Percentiles rank a stretch among this genome's conserved stretches.
Evolutionary conservation across 1,140 invertebrate species (phyloP).

Genomic region (Araneus ventricosus): DNA sequence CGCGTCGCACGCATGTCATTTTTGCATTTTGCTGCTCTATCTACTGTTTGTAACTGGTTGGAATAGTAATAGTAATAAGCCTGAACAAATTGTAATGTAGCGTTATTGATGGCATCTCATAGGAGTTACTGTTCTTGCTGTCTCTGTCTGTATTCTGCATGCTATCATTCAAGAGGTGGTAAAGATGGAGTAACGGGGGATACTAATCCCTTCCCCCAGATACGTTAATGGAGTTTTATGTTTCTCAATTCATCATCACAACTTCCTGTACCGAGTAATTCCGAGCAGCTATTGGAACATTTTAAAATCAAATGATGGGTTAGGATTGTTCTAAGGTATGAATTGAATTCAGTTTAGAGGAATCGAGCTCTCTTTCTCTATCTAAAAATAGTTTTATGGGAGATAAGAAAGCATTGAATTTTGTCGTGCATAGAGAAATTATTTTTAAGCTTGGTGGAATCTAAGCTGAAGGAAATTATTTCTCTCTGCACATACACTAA

Average conservation of each 20-base stretch:
- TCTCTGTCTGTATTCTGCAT: neutral
- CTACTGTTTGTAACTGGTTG: neutral
- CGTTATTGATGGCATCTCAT: conserved; percentile 35
- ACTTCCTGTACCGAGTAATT: neutral
- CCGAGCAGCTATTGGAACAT: conserved; percentile 17
- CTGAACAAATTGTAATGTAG: neutral
- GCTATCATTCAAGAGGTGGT: neutral
- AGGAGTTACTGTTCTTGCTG: neutral
- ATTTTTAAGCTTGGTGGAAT: too few species aligned
- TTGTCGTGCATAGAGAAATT: too few species aligned
- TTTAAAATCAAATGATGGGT: neutral
- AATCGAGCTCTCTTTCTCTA: neutral
- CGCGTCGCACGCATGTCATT: neutral
- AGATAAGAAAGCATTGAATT: too few species aligned
- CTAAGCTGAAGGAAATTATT: too few species aligned
- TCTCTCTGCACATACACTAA: too few species aligned
- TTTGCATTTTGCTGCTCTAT: neutral
- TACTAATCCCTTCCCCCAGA: neutral
- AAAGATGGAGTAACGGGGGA: neutral
- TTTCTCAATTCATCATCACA: conserved; percentile 44
- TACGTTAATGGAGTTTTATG: conserved; percentile 41
- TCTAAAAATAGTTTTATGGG: neutral
- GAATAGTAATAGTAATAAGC: conserved; percentile 36
- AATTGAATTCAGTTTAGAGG: neutral
- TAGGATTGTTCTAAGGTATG: neutral